Evolutionary conservation across 1,140 invertebrate species (phyloP), one percentile per base, ranked within the genome.

Genomic region (Mya arenaria): DNA sequence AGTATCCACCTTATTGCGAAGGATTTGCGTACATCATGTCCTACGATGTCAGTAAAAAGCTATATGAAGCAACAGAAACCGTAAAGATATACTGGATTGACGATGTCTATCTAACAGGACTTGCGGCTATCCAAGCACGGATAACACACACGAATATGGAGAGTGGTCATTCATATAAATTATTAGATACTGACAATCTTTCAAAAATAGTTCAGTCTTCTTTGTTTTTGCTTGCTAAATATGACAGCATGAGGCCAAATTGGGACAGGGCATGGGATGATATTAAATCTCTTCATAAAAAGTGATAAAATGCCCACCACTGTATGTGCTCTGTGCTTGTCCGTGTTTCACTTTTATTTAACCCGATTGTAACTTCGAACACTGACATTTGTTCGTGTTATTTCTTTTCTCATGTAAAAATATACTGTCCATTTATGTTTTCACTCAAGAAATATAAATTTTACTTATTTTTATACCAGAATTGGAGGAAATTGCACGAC

Each of bases 1-100:
- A 66, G 34, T 84, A 84, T 68, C 82, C 82, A 15, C 34, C 60
- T 19, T 83, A 83, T 30, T 82, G 79, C 48, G 79, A 82, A 41
- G 79, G 79, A 36, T 82, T 82, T 66, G 79, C 79, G 30, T 82
- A 73, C 39, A 41, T 82, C 8, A 82, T 74, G 69, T 73, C 79
- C 2, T 34, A 10, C 28, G 79, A 82, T 25, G 79, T 82, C 10
- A 48, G 10, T n/a, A 72, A 62, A 36, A 72, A 72, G 36, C 44
- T 82, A 4, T 82, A 72, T n/a, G 25, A 73, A 6, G 71, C 71
- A 0, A 44, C 83, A 52, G 48, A 28, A 52, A 32, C 48, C 4
- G 65, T 73, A 30, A 69, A 79, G 37, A 81, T 84, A 36, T 84
- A 68, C 63, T 84, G 83, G 83, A 58, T 84, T 17, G 83, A 84